phyloP scores from a whole-genome alignment of 2,797 vertebrate genomes.

The Anableps anableps region DNA sequence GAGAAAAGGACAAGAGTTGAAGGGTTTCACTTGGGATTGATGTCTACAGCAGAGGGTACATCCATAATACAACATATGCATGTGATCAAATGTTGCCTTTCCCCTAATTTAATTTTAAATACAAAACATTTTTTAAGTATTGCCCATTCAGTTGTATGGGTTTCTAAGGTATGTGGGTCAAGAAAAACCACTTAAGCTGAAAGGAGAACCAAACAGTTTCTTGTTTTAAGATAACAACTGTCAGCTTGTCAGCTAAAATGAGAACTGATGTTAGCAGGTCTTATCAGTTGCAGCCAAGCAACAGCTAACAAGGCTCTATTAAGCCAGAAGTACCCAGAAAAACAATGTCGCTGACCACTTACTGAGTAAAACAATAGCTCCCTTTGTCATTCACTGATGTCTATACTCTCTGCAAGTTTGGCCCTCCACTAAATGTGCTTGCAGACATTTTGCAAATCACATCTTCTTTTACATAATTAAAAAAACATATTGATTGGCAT shows the following conservation, averaged over 20 bases:
- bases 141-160: slow-evolving; percentile 12
- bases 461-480: neutral
- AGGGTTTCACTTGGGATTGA: slow-evolving; percentile 48
- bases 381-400: slow-evolving; percentile 2
- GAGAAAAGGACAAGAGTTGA: slow-evolving; percentile 32
- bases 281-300: slow-evolving; percentile 16
- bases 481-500: slow-evolving; percentile 3
- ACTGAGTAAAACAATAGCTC: neutral
- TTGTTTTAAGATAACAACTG: neutral
- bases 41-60: slow-evolving; percentile 61
- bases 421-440: neutral
- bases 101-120: slow-evolving; percentile 40
- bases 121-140: slow-evolving; percentile 11
- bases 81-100: slow-evolving; percentile 54
- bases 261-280: slow-evolving; percentile 1
- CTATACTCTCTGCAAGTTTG: neutral
- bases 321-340: neutral
- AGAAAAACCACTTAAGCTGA: slow-evolving; percentile 7
- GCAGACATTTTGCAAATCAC: slow-evolving; percentile 1
- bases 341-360: slow-evolving; percentile 3
- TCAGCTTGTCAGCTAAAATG: slow-evolving; percentile 8
- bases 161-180: slow-evolving; percentile 9
- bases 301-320: slow-evolving; percentile 8
- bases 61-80: slow-evolving; percentile 70
- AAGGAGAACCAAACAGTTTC: neutral